A percentile compares a stretch with the other conserved stretches of the same genome.
Evolutionary conservation across 1,140 invertebrate species (phyloP).

Genomic region (Temnothorax curvispinosus): DNA sequence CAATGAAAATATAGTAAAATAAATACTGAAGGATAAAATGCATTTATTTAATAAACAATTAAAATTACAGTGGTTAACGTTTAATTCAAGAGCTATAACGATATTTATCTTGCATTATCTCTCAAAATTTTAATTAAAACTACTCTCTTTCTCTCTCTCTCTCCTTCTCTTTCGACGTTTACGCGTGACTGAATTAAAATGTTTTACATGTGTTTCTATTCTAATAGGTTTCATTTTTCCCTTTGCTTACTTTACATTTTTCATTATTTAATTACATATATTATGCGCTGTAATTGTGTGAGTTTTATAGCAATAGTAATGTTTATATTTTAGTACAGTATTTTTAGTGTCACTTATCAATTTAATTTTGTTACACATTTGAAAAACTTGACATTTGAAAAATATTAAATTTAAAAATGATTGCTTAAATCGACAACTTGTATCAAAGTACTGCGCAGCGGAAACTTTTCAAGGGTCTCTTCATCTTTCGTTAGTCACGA

Average conservation of each 20-base stretch:
- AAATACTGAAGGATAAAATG: not conserved
- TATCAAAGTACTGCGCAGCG: not conserved
- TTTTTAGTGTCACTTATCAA: not conserved
- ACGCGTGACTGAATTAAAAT: not conserved
- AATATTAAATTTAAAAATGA: not conserved
- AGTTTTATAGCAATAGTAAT: not conserved
- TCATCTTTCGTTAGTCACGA: not conserved
- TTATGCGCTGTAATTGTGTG: not conserved
- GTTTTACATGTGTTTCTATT: not conserved
- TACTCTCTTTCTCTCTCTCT: not conserved
- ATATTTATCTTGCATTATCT: conserved; percentile 35
- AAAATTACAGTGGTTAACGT: not conserved
- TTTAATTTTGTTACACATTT: not conserved
- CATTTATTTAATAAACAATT: not conserved
- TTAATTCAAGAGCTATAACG: not conserved
- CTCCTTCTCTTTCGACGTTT: not conserved
- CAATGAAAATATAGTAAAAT: not conserved
- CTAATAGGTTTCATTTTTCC: not conserved
- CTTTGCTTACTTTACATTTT: not conserved
- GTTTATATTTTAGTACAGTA: not conserved
- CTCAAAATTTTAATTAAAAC: conserved; percentile 40
- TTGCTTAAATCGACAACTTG: not conserved
- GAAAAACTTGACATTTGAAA: not conserved
- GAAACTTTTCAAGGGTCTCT: not conserved
- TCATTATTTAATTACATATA: not conserved